Base-by-base conservation (phyloP, 2,888 invertebrate genomes). In the Andricus quercusramuli region DNA sequence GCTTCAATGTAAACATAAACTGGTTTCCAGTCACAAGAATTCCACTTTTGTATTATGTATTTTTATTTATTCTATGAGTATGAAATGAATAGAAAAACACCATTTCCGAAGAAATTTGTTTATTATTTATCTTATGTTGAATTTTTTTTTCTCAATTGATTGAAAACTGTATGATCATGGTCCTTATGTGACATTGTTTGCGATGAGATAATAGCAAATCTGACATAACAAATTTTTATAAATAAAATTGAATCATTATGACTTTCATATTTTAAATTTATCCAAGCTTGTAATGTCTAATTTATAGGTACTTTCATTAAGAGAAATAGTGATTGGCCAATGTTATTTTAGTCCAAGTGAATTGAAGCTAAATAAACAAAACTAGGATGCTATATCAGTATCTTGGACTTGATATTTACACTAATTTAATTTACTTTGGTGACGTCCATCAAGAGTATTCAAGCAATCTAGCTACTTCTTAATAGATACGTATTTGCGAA, bases 301-400 rank as follows among this genome's bases (percentile, higher is more conserved):
- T 47, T 47, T 17, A 17, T 47, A 17, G 47, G 47, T 47, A 47
- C 17, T n/a, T 25, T 44, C 5, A n/a, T 37, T n/a, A 37, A 59
- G 13, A 20, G 56, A 22, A 4, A 13, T 22, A n/a, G 51, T 37
- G 59, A 56, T 74, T 56, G 56, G 74, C 13, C 13, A n/a, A n/a
- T 32, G 32, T 37, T 13, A 51, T n/a, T 74, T 74, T 22, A 56
- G 20, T 56, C 32, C 11, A 32, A 32, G n/a, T 29, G 37, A 56
- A 74, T 56, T n/a, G 9, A n/a, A 74, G 32, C 29, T 51, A 37
- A 74, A 74, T 56, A 74, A 74, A 56, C 32, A 22, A 67, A 41
- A 41, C 41, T 1, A 13, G 37, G 4, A 41, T 2, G 51, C 51
- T 59, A 20, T 25, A 25, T 44, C 25, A 29, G 8, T 56, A 22